A percentile compares a stretch with the other conserved stretches of the same genome.
These are phyloP conservation scores for Phaonia tiefii DNA, from an alignment of 2,888 invertebrate species.

Conservation along the genomic window DNA sequence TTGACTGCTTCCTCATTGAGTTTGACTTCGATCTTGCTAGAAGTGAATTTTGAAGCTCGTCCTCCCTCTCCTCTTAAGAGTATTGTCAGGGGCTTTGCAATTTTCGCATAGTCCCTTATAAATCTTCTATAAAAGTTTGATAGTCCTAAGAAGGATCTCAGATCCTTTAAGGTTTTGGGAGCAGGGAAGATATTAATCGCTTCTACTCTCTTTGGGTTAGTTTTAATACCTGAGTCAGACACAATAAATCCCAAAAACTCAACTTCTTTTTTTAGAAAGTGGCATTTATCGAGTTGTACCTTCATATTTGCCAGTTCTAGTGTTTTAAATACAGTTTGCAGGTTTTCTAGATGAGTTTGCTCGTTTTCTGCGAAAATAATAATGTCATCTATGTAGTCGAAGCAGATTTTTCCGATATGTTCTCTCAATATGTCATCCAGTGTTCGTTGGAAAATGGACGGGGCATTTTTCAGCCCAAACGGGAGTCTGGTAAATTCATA, in stretches of 20 bases:
- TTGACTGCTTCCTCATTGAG: conserved; percentile 21
- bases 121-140: conserved; percentile 53
- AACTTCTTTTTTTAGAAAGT: conserved; percentile 38
- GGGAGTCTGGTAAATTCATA: too few relatives aligned
- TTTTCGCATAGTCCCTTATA: conserved; percentile 35
- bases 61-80: conserved; percentile 47
- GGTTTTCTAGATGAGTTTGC: conserved; percentile 25
- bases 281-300: conserved; percentile 43
- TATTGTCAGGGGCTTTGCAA: conserved; percentile 50
- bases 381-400: conserved; percentile 39
- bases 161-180: conserved; percentile 32
- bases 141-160: conserved; percentile 56
- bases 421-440: too few relatives aligned
- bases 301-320: conserved; percentile 49
- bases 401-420: conserved; percentile 37
- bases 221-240: conserved; percentile 30
- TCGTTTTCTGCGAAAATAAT: conserved; percentile 47
- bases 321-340: conserved; percentile 29
- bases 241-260: conserved; percentile 52
- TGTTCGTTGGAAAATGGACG: too few relatives aligned
- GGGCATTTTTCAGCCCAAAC: too few relatives aligned
- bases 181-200: background rate
- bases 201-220: conserved; percentile 4
- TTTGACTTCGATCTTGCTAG: background rate
- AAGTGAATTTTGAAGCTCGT: conserved; percentile 15